These are phyloP conservation scores for Beris morrisii DNA, from an alignment of 2,888 invertebrate genomes.

Conservation along the genomic window DNA sequence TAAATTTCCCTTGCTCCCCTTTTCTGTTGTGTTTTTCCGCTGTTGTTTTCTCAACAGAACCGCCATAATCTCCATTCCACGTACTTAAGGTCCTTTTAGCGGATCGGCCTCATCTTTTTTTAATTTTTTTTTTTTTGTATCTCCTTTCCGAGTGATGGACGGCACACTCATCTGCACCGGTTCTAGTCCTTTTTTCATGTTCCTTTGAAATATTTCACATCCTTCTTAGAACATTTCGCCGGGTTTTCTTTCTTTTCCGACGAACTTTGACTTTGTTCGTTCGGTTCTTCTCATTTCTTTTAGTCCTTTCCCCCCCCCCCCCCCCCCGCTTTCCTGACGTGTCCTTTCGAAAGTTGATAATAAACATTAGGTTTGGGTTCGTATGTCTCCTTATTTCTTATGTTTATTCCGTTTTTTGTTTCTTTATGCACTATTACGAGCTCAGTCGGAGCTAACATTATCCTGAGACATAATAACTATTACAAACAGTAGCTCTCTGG, in stretches of 20 bases:
- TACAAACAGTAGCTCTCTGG: conserved; percentile 3
- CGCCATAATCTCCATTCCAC: conserved; percentile 10
- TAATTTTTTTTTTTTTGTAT: conserved; percentile 22
- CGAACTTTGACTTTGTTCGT: too few species aligned
- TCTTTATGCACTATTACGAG: neutral
- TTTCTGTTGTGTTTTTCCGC: conserved; percentile 29
- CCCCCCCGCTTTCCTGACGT: conserved; percentile 17
- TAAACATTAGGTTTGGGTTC: conserved; percentile 2
- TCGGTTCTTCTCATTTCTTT: neutral
- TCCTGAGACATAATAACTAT: conserved; percentile 36
- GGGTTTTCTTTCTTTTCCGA: neutral
- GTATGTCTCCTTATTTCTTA: conserved; percentile 23
- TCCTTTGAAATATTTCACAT: conserved; percentile 32
- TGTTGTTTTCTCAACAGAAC: conserved; percentile 29
- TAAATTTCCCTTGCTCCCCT: conserved; percentile 26
- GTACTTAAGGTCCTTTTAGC: conserved; percentile 31
- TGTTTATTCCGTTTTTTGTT: conserved; percentile 6
- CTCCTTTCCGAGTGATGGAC: too few species aligned
- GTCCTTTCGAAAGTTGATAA: conserved; percentile 18
- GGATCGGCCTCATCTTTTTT: conserved; percentile 32
- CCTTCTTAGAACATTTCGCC: conserved; percentile 18
- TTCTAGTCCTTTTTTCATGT: conserved; percentile 29
- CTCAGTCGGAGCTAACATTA: conserved; percentile 31
- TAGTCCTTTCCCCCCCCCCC: neutral
- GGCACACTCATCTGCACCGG: conserved; percentile 3